Evolutionary conservation across 2,113 vertebrate species (phyloP), one percentile per base, ranked within the genome.

Genomic region (Eleginops maclovinus): DNA sequence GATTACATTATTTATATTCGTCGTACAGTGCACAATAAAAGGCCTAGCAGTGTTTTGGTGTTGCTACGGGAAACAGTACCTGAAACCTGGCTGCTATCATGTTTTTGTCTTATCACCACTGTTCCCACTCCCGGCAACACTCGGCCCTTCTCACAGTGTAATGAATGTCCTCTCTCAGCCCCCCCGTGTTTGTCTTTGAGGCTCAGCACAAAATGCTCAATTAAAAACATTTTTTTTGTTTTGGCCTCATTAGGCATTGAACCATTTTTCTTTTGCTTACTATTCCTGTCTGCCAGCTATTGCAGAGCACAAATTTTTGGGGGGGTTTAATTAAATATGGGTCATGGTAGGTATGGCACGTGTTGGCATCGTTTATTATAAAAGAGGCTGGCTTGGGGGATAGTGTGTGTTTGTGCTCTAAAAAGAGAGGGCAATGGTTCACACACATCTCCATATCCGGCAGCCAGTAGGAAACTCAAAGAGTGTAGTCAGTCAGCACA

Each of bases 111-210:
- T 77, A 82, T 74, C 68, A 50, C 22, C 50, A 4, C 64, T 14
- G 44, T n/a, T 73, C 53, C n/a, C 3, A 11, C 71, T 78, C 43
- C 60, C 63, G 13, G 46, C 56, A 19, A 28, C 64, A 16, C 61
- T 44, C 51, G 14, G 43, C 44, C 49, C 22, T 59, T 56, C 51
- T 40, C n/a, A 2, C 50, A 13, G 16, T 22, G 46, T 78, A 73
- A 89, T 79, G 56, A 84, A 87, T 75, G 77, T 83, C 60, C 36
- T 31, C 64, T 72, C 61, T 55, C 56, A 46, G 73, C 19, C 26
- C 68, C 56, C 61, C 36, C 13, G 53, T 26, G 13, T 55, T 63
- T 22, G 47, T 72, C 66, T 66, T 70, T 55, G 43, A 55, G 73
- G 31, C 43, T 36, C 28, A 19, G 31, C 72, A 70, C 65, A 78